Percentiles rank a stretch among this genome's conserved stretches.
phyloP scores from a whole-genome alignment of 2,888 invertebrate species.

The Nephrotoma appendiculata region DNA sequence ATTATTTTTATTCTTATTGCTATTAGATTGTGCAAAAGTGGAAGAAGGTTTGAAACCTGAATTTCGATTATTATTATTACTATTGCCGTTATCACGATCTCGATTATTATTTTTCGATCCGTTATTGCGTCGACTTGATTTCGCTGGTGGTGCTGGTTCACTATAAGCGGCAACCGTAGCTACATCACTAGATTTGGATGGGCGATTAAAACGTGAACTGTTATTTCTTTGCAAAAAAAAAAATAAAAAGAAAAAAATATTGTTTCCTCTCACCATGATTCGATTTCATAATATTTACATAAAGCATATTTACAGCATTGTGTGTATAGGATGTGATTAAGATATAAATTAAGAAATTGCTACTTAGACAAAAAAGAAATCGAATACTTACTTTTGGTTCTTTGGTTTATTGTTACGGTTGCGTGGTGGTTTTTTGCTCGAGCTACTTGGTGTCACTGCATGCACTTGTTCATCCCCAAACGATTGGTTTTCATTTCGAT shows the following conservation, averaged over 20 bases:
- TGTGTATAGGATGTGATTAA: neutral
- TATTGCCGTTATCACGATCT: slow-evolving; percentile 9
- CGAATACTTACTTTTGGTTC: slow-evolving; percentile 11
- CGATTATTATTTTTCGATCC: slow-evolving; percentile 12
- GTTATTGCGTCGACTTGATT: slow-evolving; percentile 39
- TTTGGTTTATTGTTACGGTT: slow-evolving; percentile 13
- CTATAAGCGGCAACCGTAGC: slow-evolving; percentile 53
- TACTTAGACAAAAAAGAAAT: neutral
- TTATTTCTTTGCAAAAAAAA: neutral
- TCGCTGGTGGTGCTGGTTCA: slow-evolving; percentile 30
- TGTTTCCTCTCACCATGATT: slow-evolving; percentile 1
- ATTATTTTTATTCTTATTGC: slow-evolving; percentile 17
- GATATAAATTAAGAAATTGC: neutral
- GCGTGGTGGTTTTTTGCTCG: slow-evolving; percentile 9
- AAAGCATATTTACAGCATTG: neutral
- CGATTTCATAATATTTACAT: neutral
- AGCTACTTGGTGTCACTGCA: slow-evolving; percentile 5
- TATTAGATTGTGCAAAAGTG: slow-evolving; percentile 26
- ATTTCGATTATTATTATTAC: neutral
- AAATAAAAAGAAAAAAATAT: neutral
- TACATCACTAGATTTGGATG: slow-evolving; percentile 33
- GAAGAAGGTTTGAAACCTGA: slow-evolving; percentile 20
- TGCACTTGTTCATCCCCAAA: slow-evolving; percentile 10
- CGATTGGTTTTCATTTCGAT: slow-evolving; percentile 24
- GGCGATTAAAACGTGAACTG: slow-evolving; percentile 12